Conservation (phyloP, 2,797 vertebrate species). For the Denticeps clupeoides region DNA sequence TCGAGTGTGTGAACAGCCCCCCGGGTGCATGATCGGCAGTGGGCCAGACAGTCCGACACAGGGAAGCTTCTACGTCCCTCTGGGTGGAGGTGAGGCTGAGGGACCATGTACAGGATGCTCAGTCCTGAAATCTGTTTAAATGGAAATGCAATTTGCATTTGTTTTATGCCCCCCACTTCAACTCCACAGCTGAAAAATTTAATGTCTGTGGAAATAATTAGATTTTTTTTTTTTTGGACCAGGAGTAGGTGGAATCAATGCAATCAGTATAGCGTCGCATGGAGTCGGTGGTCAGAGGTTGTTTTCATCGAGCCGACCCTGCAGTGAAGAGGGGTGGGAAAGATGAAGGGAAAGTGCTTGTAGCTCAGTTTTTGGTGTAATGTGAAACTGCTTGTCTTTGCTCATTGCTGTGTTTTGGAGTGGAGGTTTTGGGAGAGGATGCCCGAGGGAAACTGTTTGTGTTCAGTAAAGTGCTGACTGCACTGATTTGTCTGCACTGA, state of each 20-base stretch:
- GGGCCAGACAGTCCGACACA: constrained; percentile 77
- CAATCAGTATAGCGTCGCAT: too few relatives aligned
- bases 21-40: constrained; percentile 74
- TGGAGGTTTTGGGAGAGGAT: too few relatives aligned
- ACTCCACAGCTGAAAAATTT: too few relatives aligned
- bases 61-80: constrained; percentile 73
- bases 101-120: too few relatives aligned
- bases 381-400: constrained; percentile 2
- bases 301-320: neutral
- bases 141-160: too few relatives aligned
- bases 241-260: too few relatives aligned
- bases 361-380: neutral
- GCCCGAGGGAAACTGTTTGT: neutral
- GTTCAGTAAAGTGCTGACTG: neutral
- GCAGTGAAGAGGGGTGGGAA: neutral
- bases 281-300: too few relatives aligned
- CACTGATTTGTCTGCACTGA: neutral
- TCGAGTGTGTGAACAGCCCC: constrained; percentile 71
- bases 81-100: constrained; percentile 39
- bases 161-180: too few relatives aligned
- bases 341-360: neutral
- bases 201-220: too few relatives aligned
- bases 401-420: neutral
- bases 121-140: too few relatives aligned
- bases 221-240: too few relatives aligned